phyloP scores from a whole-genome alignment of 2,113 vertebrate species.

The Scortum barcoo region DNA sequence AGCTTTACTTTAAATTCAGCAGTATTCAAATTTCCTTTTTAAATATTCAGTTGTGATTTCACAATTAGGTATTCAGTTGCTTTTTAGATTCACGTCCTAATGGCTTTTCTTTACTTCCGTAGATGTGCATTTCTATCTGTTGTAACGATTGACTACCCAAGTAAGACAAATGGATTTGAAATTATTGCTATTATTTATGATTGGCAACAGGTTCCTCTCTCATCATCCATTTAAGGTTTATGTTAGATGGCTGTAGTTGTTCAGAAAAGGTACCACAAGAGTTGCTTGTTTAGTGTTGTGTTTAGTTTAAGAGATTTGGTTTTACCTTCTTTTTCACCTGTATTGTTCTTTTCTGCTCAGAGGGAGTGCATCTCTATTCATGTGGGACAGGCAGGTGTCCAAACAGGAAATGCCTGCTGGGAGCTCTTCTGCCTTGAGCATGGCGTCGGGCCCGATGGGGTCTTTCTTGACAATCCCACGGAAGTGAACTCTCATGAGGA shows the following conservation, averaged over 20 bases:
- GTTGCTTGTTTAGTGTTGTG: background rate
- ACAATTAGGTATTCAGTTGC: too few species aligned
- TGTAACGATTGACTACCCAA: background rate
- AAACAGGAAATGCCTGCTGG: constrained; percentile 92
- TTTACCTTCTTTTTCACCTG: background rate
- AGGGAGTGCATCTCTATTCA: constrained; percentile 79
- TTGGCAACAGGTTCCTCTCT: background rate
- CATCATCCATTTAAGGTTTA: background rate
- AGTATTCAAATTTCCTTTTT: too few species aligned
- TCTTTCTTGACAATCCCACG: constrained; percentile 60
- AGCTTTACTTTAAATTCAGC: too few species aligned
- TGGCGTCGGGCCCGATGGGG: constrained; percentile 85
- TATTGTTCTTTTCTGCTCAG: constrained; percentile 27
- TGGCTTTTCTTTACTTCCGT: too few species aligned
- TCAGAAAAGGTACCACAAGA: background rate
- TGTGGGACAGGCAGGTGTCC: constrained; percentile 85
- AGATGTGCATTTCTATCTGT: background rate
- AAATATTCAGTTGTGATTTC: background rate
- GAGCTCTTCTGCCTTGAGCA: constrained; percentile 93
- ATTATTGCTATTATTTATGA: background rate
- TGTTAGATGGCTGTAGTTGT: background rate
- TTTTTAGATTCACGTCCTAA: too few species aligned
- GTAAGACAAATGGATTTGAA: background rate
- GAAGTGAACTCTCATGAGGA: constrained; percentile 63
- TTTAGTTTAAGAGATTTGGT: background rate